Evolutionary conservation across 37 sponge, comb jelly and placozoan species (phyloP), one percentile per base, ranked within the genome.

Genomic region (Aplysina aerophoba): DNA sequence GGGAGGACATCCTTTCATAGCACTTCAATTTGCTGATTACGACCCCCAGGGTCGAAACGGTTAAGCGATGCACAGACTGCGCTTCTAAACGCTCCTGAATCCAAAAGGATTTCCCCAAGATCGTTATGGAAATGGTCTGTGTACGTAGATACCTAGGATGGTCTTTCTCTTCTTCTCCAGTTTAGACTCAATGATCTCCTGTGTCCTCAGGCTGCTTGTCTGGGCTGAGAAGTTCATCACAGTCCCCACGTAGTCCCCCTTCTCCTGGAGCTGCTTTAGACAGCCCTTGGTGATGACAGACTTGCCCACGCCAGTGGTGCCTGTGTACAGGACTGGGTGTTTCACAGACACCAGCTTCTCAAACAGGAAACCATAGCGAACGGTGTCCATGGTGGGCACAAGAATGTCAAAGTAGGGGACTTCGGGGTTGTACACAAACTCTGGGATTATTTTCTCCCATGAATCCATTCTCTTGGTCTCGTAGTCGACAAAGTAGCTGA

Each of bases 201-300:
- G 99, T 21, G 97, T 98, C 50, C 95, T 84, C 25, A 85, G 61
- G 82, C 97, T 96, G 89, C 83, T 96, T 34, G 99, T 98, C 65
- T 98, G 99, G 36, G 99, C 99, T 36, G 99, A 98, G 89, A 98
- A 98, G 94, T 98, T 98, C 72, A 98, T 85, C 21, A 86, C 72
- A 0, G 95, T 91, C 36, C 88, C 90, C 25, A 98, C 87, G 33
- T 89, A 85, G n/a, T 82, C 58, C 11, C 89, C 89, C 62, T 85
- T 83, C 39, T 92, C 88, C 30, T 88, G 88, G 55, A 98, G 67
- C 25, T 86, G 63, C 64, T 92, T 88, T 83, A 98, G 81, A 61
- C 80, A 57, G 44, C 91, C 92, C 66, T 94, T 96, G 33, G 97
- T 91, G 50, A 98, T 97, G 56, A 98, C 99, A 81, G 97, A 97